A percentile compares a stretch with the other conserved stretches of the same genome.
Conservation (phyloP, 2,888 invertebrate genomes). For the Microctonus brassicae region DNA sequence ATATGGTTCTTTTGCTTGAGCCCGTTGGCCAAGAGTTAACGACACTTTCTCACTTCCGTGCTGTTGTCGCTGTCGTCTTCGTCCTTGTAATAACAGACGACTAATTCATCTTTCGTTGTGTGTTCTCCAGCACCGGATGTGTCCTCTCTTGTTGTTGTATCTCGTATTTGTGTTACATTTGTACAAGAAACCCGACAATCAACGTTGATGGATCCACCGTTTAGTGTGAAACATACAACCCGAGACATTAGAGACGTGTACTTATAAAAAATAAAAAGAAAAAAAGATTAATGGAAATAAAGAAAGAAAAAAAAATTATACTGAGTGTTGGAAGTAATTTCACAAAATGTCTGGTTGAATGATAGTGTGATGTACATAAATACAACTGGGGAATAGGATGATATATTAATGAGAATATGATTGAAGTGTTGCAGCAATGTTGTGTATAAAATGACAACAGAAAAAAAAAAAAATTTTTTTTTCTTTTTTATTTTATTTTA, state of each 20-base stretch:
- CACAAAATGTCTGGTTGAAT: background rate
- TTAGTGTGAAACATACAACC: slow-evolving; percentile 12
- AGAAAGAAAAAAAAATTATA: background rate
- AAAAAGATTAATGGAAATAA: background rate
- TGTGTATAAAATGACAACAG: too few species aligned
- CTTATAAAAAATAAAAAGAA: background rate
- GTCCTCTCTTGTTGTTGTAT: background rate
- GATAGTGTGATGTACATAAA: too few species aligned
- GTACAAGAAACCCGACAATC: slow-evolving; percentile 28
- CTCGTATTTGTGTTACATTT: background rate
- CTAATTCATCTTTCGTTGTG: slow-evolving; percentile 27
- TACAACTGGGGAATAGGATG: background rate
- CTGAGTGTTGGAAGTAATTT: background rate
- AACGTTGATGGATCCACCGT: slow-evolving; percentile 29
- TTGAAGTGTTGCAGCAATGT: too few species aligned
- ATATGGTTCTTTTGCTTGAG: background rate
- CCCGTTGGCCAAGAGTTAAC: slow-evolving; percentile 37
- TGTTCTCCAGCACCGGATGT: slow-evolving; percentile 26
- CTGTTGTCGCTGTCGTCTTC: slow-evolving; percentile 8
- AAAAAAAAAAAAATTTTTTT: too few species aligned
- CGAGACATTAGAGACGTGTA: too few species aligned
- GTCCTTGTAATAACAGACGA: slow-evolving; percentile 18
- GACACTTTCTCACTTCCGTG: slow-evolving; percentile 43
- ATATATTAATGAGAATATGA: slow-evolving; percentile 5
- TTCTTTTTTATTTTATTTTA: too few species aligned